Base-by-base conservation (phyloP, 2,888 invertebrate species). In the Zhengitettix transpicula region DNA sequence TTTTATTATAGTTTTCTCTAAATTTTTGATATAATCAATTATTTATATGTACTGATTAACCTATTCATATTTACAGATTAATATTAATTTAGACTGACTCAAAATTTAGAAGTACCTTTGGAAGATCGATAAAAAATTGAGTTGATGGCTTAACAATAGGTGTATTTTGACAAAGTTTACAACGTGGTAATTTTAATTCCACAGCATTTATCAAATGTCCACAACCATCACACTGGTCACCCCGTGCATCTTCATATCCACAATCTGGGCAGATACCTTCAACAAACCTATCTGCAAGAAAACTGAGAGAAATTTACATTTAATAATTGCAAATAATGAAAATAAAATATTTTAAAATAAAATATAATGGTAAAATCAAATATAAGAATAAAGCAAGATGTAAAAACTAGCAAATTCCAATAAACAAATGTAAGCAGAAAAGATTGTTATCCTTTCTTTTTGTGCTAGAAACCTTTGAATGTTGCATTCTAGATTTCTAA, bases 201-300 rank as follows among this genome's bases (percentile, higher is more conserved):
- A 82, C 80, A 0, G 98, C 94, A 73, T 96, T 98, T 59, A 99
- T 87, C 11, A 99, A 79, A 71, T 94, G 93, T 1, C 97, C 93
- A 70, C 99, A 99, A 65, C 87, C 88, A 73, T 99, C 99, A 72
- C 99, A 99, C 73, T 99, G 99, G 76, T 99, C 99, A 2, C 99
- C 99, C 52, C 99, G 81, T 0, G 99, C 98, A 71, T 90, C 89
- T 66, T 89, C 89, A 74, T 90, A 98, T 5, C 79, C 80, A 70
- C 99, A 99, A 55, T 89, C 83, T 0, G 97, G 98, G 72, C 99
- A 99, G 0, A 81, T 89, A 28, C 99, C 99, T 73, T 96, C 95
- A 0, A 99, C 98, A 74, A 97, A 99, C 58, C 96, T 73, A 67
- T 74, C 74, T 7, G 74, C 73, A 56, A 74, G 65, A 62, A 69